Percentiles rank a stretch among this genome's conserved stretches.
These are phyloP conservation scores for Pitta sordida DNA, from an alignment of 2,113 vertebrate genomes.

Conservation along the genomic window DNA sequence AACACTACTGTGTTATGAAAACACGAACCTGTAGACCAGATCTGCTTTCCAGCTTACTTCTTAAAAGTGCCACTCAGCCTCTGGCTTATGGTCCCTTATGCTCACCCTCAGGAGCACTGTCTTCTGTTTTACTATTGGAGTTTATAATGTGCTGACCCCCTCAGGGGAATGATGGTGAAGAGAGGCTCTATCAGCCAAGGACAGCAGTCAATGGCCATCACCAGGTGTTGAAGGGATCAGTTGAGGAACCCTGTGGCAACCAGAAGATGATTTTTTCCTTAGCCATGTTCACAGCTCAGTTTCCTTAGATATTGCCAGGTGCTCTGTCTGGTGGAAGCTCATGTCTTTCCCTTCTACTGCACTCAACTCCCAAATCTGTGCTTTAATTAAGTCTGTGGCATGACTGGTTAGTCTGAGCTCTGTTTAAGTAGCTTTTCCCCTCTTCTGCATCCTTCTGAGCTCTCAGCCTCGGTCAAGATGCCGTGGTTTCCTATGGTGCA, in stretches of 20 bases:
- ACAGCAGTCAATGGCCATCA: not conserved
- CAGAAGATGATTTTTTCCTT: not conserved
- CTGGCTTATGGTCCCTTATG: not conserved
- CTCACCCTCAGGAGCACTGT: not conserved
- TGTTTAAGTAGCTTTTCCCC: not conserved
- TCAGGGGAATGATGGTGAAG: not conserved
- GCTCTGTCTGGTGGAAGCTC: not conserved
- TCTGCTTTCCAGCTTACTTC: not conserved
- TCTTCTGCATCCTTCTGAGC: not conserved
- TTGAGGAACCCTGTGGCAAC: not conserved
- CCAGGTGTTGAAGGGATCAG: not conserved
- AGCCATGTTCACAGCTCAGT: rapidly evolving
- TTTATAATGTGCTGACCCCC: not conserved
- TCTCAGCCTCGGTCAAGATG: not conserved
- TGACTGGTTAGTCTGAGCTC: not conserved
- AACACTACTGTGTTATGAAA: not conserved
- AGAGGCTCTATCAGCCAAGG: not conserved
- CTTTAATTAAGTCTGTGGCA: not conserved
- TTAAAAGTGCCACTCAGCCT: not conserved
- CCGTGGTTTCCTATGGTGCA: not conserved
- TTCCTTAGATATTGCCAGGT: not conserved
- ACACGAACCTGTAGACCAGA: not conserved
- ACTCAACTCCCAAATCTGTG: not conserved
- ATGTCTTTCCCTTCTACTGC: not conserved
- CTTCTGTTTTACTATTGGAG: not conserved